Percentiles rank a stretch among this genome's conserved stretches.
Conservation (phyloP, 2,888 invertebrate genomes). For the Nysson spinosus region DNA sequence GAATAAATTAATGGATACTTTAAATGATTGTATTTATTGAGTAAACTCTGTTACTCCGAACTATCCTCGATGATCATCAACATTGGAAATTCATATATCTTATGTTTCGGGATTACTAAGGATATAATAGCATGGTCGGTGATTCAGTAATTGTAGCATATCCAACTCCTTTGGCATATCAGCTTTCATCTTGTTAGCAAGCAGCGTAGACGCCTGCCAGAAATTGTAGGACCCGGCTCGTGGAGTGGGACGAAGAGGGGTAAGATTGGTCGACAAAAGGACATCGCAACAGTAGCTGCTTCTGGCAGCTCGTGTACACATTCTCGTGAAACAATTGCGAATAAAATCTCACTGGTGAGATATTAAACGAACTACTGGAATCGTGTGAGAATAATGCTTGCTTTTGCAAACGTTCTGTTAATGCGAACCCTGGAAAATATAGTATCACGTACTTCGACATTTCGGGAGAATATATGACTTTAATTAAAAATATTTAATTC, state of each 20-base stretch:
- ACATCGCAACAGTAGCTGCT: neutral
- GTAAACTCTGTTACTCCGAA: too few relatives aligned
- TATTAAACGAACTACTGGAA: constrained; percentile 5
- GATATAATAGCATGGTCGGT: too few relatives aligned
- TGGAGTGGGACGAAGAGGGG: neutral
- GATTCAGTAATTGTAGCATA: constrained; percentile 18
- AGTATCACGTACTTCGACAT: too few relatives aligned
- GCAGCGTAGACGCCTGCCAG: constrained; percentile 4
- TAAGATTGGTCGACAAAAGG: neutral
- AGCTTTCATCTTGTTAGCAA: constrained; percentile 17
- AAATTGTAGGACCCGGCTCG: constrained; percentile 1
- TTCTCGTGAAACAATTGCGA: neutral
- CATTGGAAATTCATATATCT: too few relatives aligned
- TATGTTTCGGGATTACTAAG: too few relatives aligned
- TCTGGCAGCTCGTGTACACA: neutral
- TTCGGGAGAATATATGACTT: too few relatives aligned
- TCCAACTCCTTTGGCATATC: constrained; percentile 29
- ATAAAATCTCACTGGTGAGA: neutral
- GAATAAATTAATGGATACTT: too few relatives aligned
- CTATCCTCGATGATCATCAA: too few relatives aligned
- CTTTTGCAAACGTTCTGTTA: neutral
- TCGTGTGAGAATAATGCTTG: neutral
- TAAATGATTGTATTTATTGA: too few relatives aligned
- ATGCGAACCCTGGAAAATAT: neutral
- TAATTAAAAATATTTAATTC: too few relatives aligned